Evolutionary conservation across 2,888 invertebrate species (phyloP), one percentile per base, ranked within the genome.

Genomic region (Hirtodrosophila histrioides): DNA sequence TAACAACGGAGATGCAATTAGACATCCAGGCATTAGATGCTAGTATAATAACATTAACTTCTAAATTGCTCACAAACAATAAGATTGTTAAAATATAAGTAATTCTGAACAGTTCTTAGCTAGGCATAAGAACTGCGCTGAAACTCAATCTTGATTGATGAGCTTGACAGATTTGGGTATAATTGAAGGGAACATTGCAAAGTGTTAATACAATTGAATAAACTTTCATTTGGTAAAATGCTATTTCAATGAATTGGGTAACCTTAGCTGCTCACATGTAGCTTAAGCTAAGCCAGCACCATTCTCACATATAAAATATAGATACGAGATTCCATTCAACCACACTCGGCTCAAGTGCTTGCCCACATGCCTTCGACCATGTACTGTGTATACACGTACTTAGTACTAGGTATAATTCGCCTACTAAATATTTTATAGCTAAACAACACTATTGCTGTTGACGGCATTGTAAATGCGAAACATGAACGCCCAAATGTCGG

Each of bases 401-500:
- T 31, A 31, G 8, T 31, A 31, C 8, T 24, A 41, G 23, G 43
- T 45, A 33, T 53, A 63, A 74, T 51, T 75, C 55, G 62, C 44
- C 62, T 48, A 43, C 55, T 72, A 69, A 69, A 69, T 84, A 78
- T 84, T 70, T 75, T 46, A 81, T 61, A 40, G 54, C 64, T 64
- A 69, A 63, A 63, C 62, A 84, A 69, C 69, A 67, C 65, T 69
- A 74, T 72, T 65, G 72, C 66, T 74, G 63, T 64, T 80, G 74
- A 80, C 65, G 68, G 68, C 76, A 69, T 69, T 68, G 63, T 79
- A 68, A 83, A 77, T 80, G 77, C 76, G 64, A 44, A 81, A 70
- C 77, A 69, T 72, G 57, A 49, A 55, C 68, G 62, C 43, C 41
- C 57, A 50, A 56, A 46, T 67, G 41, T 33, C 40, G 41, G 41